A percentile compares a stretch with the other conserved stretches of the same genome.
Evolutionary conservation across 2,113 vertebrate genomes (phyloP).

Genomic region (Laticauda laticaudata): DNA sequence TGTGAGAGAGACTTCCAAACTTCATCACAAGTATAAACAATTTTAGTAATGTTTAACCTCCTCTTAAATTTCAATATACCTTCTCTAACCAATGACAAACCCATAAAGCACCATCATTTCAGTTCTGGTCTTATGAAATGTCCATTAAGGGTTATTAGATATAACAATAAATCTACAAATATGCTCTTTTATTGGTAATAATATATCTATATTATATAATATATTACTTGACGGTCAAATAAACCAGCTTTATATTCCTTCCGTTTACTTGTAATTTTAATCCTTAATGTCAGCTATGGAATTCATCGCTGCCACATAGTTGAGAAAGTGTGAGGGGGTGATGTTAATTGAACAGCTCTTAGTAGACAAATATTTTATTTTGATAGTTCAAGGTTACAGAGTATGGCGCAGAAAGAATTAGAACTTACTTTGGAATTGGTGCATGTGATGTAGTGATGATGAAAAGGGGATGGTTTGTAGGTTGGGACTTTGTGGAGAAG

Average conservation of each 20-base stretch:
- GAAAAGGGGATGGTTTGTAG: no score
- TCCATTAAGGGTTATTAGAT: neutral
- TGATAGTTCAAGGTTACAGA: no score
- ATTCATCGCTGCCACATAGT: no score
- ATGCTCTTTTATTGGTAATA: neutral
- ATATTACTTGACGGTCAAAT: neutral
- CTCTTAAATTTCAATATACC: neutral
- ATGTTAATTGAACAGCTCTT: no score
- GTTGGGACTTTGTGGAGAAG: no score
- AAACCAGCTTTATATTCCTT: neutral
- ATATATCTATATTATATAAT: neutral
- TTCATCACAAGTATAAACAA: neutral
- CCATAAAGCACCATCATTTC: neutral
- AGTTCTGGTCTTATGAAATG: neutral
- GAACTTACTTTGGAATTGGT: no score
- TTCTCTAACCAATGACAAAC: neutral
- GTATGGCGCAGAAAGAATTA: no score
- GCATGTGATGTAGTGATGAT: no score
- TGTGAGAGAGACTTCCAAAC: neutral
- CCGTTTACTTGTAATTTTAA: neutral
- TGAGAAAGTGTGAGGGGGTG: no score
- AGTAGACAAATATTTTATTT: no score
- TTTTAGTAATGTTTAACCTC: neutral
- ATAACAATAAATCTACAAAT: neutral
- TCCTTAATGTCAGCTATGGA: neutral